phyloP scores from a whole-genome alignment of 1,140 invertebrate species.

The silkworm (Bombyx mori) region DNA sequence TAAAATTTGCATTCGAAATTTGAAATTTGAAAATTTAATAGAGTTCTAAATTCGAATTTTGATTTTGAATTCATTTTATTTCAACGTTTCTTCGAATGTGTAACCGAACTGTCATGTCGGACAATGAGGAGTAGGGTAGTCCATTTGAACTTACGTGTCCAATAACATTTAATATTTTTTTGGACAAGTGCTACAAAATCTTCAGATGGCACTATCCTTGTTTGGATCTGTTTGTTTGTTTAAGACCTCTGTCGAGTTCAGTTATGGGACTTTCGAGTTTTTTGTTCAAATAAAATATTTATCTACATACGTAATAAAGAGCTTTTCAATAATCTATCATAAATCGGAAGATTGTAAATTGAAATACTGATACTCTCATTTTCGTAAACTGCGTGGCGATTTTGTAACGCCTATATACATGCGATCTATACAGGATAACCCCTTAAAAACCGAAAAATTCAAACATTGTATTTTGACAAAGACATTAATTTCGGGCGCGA shows the following conservation, averaged over 20 bases:
- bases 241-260: background rate
- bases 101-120: background rate
- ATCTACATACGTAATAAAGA: too few species aligned
- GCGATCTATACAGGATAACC: too few species aligned
- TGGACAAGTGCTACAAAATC: too few species aligned
- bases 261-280: too few species aligned
- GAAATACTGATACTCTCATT: too few species aligned
- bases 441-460: slow-evolving; percentile 1
- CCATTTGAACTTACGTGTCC: too few species aligned
- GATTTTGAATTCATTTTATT: slow-evolving; percentile 15
- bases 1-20: slow-evolving; percentile 7
- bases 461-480: slow-evolving; percentile 27
- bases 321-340: too few species aligned
- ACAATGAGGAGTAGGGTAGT: background rate
- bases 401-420: too few species aligned
- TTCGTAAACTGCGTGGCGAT: too few species aligned
- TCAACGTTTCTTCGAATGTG: background rate
- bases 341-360: too few species aligned
- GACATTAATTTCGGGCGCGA: slow-evolving; percentile 31
- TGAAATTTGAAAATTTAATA: slow-evolving; percentile 48
- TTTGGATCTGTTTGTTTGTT: background rate
- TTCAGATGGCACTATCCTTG: background rate
- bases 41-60: slow-evolving; percentile 32
- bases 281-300: too few species aligned
- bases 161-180: too few species aligned